A percentile compares a stretch with the other conserved stretches of the same genome.
These are phyloP conservation scores for Sisor rabdophorus DNA, from an alignment of 2,113 vertebrate genomes.

Conservation along the genomic window DNA sequence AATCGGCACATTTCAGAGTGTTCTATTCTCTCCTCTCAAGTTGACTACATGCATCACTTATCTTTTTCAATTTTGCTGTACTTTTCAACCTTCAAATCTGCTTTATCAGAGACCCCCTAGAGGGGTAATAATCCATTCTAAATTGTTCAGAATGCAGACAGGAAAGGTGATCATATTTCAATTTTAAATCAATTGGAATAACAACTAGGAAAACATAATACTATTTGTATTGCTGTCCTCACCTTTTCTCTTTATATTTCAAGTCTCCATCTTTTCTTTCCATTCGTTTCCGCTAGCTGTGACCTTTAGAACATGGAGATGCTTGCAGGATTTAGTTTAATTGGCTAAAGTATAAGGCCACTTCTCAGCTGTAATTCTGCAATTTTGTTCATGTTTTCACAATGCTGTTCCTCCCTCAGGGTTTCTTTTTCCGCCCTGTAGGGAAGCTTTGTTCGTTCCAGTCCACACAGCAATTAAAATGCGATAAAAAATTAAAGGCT, in stretches of 20 bases:
- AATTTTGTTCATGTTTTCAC: constrained; percentile 10
- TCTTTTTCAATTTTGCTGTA: not conserved
- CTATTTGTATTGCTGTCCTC: not conserved
- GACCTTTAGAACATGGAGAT: constrained; percentile 39
- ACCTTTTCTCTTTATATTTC: not conserved
- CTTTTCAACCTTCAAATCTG: not conserved
- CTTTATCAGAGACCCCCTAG: no score
- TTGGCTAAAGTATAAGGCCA: constrained; percentile 30
- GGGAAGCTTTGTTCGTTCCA: constrained; percentile 46
- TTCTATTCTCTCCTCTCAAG: not conserved
- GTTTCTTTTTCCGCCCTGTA: constrained; percentile 10
- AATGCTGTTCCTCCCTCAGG: not conserved
- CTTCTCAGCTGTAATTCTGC: constrained; percentile 26
- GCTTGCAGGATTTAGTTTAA: constrained; percentile 37
- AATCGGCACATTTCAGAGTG: not conserved
- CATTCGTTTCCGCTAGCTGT: constrained; percentile 29
- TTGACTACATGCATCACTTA: not conserved
- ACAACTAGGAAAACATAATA: not conserved
- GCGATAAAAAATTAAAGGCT: constrained; percentile 51
- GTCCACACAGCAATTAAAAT: constrained; percentile 59
- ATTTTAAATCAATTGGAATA: constrained; percentile 5
- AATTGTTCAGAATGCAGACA: not conserved
- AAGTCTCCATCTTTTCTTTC: not conserved
- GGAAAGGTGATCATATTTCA: not conserved
- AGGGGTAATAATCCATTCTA: not conserved